Conservation (phyloP, 1,140 invertebrate species). For the Heliothis subflexa region DNA sequence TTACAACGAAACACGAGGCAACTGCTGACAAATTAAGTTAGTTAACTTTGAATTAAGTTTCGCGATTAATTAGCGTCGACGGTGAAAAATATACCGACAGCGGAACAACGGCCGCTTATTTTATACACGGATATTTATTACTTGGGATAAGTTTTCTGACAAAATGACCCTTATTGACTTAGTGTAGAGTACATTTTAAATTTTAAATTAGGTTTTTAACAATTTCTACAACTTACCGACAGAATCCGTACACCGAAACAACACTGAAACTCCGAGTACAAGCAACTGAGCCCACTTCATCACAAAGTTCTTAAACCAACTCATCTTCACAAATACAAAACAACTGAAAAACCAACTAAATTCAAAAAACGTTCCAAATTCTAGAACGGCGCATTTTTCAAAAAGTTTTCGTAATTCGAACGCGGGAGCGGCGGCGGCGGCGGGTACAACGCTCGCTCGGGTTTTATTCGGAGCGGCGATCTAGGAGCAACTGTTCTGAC, state of each 20-base stretch:
- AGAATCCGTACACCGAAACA: slow-evolving; percentile 77
- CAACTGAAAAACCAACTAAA: neutral
- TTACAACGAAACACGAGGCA: slow-evolving; percentile 20
- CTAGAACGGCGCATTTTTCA: slow-evolving; percentile 32
- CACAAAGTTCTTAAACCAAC: slow-evolving; percentile 57
- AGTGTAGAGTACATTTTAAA: neutral
- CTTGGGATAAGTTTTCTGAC: too few species aligned
- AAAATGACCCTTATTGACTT: too few species aligned
- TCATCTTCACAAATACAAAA: slow-evolving; percentile 21
- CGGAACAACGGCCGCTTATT: neutral
- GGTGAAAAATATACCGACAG: slow-evolving; percentile 16
- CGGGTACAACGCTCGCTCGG: slow-evolving; percentile 17
- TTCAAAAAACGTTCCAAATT: slow-evolving; percentile 46
- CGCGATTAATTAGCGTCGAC: slow-evolving; percentile 32
- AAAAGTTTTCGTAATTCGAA: slow-evolving; percentile 33
- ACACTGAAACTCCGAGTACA: slow-evolving; percentile 80
- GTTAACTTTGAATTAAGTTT: slow-evolving; percentile 39
- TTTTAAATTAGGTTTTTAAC: too few species aligned
- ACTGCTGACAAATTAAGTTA: slow-evolving; percentile 36
- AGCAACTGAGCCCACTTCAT: slow-evolving; percentile 71
- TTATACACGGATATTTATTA: neutral
- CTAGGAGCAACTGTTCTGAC: slow-evolving; percentile 37
- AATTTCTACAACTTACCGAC: slow-evolving; percentile 70
- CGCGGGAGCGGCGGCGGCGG: neutral
- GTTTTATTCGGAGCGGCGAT: slow-evolving; percentile 27